phyloP scores from a whole-genome alignment of 2,888 invertebrate species.

The Bombylius discolor region DNA sequence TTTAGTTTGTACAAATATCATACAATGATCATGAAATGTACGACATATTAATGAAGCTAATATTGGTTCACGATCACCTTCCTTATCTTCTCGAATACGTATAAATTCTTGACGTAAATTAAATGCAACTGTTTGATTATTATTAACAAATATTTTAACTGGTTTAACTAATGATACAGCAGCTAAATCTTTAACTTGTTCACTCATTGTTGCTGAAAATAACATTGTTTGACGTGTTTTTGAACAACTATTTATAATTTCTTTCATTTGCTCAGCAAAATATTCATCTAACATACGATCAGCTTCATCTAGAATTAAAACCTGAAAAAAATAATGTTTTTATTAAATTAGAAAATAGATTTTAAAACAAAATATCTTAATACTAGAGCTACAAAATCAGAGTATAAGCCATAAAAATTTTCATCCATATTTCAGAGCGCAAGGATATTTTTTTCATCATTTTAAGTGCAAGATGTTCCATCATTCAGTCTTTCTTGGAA shows the following conservation, averaged over 20 bases:
- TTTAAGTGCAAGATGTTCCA: not conserved
- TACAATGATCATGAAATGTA: constrained; percentile 81
- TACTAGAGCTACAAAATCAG: not conserved
- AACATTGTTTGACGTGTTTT: constrained; percentile 88
- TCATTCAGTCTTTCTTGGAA: too few relatives aligned
- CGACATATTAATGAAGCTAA: constrained; percentile 69
- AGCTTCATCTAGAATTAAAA: constrained; percentile 50
- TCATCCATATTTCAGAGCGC: constrained; percentile 30
- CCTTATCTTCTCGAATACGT: constrained; percentile 75
- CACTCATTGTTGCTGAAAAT: constrained; percentile 99
- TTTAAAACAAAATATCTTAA: not conserved
- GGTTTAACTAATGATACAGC: constrained; percentile 87
- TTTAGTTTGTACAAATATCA: constrained; percentile 95
- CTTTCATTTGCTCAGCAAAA: constrained; percentile 98
- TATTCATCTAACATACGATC: constrained; percentile 94
- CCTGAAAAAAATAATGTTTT: constrained; percentile 19
- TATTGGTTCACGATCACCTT: constrained; percentile 85
- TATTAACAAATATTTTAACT: constrained; percentile 89
- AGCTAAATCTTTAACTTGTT: constrained; percentile 90
- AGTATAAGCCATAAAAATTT: not conserved
- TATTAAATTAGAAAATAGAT: not conserved
- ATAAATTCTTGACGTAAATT: constrained; percentile 95
- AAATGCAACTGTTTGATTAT: constrained; percentile 89
- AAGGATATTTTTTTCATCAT: constrained; percentile 25
- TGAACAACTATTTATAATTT: constrained; percentile 86